Evolutionary conservation across 2,113 vertebrate species (phyloP), one percentile per base, ranked within the genome.

Genomic region (Rostratula benghalensis): DNA sequence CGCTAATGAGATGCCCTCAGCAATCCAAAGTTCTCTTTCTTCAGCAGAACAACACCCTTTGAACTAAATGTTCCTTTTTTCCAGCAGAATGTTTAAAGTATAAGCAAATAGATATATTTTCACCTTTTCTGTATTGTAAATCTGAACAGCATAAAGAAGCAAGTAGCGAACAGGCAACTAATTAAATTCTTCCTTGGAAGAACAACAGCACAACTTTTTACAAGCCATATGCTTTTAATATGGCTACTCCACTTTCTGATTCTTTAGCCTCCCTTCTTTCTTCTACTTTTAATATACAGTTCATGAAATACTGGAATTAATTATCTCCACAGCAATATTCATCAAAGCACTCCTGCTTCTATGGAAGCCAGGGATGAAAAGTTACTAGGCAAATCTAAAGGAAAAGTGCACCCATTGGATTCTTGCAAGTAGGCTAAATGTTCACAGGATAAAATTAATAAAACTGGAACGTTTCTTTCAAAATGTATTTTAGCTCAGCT

Each of bases 171-270:
- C 41, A 63, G 75, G 41, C 75, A 88, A 85, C 27, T 83, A 93
- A 95, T 94, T 89, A 93, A 89, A 93, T 94, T 68, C 19, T 89
- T 71, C 43, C 80, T 63, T 85, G 70, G 65, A 91, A 97, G 67
- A 91, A 69, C 77, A 89, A 37, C 35, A 89, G 48, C 39, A 28
- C 27, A 68, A 87, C 60, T 24, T 54, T 93, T 85, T 46, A 77
- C 0, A 0, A 93, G 87, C 41, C 75, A 77, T 28, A 31, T 51
- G 70, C 37, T 83, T 91, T 91, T 77, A 90, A 93, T 77, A 35
- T 35, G 78, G 41, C 54, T 78, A 60, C 35, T 92, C 48, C 37
- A n/a, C 18, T 89, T 93, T 50, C 61, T 71, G 28, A 59, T 77
- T 86, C 59, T 83, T 90, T 70, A 90, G 51, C 59, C 31, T 85